A percentile compares a stretch with the other conserved stretches of the same genome.
Evolutionary conservation across 2,797 vertebrate genomes (phyloP).

Genomic region (Onychomys arenicola): DNA sequence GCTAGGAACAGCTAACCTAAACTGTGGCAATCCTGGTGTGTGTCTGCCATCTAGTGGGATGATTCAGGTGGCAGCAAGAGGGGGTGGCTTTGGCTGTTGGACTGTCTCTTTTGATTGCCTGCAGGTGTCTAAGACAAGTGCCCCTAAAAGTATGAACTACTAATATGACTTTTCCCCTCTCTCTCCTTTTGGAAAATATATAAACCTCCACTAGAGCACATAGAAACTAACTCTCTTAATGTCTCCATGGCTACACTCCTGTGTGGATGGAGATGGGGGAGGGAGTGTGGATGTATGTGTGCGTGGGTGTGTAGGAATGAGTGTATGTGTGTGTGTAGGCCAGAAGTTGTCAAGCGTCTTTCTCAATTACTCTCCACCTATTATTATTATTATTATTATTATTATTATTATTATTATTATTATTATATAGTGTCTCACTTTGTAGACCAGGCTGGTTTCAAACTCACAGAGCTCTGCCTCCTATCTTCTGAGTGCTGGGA

Average conservation of each 20-base stretch:
- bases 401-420: not conserved
- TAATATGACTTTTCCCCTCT: not conserved
- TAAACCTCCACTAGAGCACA: not conserved
- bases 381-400: not conserved
- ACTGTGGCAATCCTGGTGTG: not conserved
- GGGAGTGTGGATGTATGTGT: not conserved
- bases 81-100: too few relatives aligned
- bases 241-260: not conserved
- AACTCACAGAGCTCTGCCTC: not conserved
- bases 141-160: not conserved
- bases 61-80: not conserved
- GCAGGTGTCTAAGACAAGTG: not conserved
- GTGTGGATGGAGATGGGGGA: not conserved
- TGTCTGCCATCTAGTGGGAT: slow-evolving; percentile 62
- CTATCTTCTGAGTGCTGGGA: not conserved
- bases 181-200: not conserved
- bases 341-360: not conserved
- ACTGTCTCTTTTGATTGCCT: not conserved
- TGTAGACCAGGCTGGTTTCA: not conserved
- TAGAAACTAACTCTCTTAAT: not conserved
- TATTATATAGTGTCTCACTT: not conserved
- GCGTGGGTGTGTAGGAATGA: too few relatives aligned
- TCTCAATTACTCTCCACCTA: not conserved
- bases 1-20: too few relatives aligned
- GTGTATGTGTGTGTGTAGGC: not conserved